Percentiles rank a stretch among this genome's conserved stretches.
phyloP scores from a whole-genome alignment of 2,797 vertebrate species.

The Salarias fasciatus region DNA sequence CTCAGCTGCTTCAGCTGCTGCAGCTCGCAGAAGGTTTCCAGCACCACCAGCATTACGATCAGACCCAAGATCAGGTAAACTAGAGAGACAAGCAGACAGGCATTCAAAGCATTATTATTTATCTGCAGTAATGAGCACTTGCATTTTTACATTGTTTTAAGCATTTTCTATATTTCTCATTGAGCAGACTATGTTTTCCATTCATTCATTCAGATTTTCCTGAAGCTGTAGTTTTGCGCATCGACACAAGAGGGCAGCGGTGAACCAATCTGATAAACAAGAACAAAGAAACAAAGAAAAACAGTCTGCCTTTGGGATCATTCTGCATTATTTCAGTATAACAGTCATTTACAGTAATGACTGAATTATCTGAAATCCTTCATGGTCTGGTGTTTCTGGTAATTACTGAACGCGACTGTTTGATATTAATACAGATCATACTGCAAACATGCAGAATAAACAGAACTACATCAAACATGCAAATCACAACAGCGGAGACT shows the following conservation, averaged over 20 bases:
- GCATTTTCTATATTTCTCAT: background rate
- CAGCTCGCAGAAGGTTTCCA: slow-evolving; percentile 98
- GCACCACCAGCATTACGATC: slow-evolving; percentile 93
- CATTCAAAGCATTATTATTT: background rate
- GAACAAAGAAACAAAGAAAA: too few species aligned
- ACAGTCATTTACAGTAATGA: background rate
- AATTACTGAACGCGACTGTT: too few species aligned
- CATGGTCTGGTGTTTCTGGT: too few species aligned
- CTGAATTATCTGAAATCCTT: background rate
- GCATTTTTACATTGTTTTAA: background rate
- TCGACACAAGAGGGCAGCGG: slow-evolving; percentile 62
- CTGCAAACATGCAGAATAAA: too few species aligned
- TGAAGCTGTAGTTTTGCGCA: slow-evolving; percentile 15
- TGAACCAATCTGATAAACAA: slow-evolving; percentile 6
- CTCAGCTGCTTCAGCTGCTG: slow-evolving; percentile 95
- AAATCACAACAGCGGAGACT: background rate
- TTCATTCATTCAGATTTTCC: background rate
- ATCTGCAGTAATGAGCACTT: background rate
- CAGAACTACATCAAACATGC: too few species aligned
- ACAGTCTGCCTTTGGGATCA: too few species aligned
- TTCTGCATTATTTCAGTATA: background rate
- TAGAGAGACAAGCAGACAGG: slow-evolving; percentile 53
- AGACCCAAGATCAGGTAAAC: slow-evolving; percentile 95
- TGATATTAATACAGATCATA: too few species aligned
- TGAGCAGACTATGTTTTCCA: too few species aligned